Conservation (phyloP, 1,140 invertebrate species). For the Melipona quadrifasciata region DNA sequence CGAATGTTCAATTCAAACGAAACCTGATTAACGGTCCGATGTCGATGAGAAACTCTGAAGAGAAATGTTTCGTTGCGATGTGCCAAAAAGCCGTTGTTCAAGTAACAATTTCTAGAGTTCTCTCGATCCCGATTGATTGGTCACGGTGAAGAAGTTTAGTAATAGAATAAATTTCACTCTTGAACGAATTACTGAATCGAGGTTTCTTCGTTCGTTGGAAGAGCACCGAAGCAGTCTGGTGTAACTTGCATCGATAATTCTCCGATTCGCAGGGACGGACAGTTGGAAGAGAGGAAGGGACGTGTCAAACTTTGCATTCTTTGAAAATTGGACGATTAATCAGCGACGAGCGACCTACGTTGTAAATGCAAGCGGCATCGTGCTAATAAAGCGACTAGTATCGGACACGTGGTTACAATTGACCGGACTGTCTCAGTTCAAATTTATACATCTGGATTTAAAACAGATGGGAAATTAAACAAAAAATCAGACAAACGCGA, state of each 20-base stretch:
- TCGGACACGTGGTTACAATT: not conserved
- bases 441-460: not conserved
- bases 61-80: not conserved
- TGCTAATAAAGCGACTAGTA: slow-evolving; percentile 38
- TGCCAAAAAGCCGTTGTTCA: not conserved
- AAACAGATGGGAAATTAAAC: fast-evolving
- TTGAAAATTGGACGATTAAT: slow-evolving; percentile 17
- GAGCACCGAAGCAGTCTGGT: not conserved
- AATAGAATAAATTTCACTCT: too few relatives aligned
- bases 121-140: too few relatives aligned
- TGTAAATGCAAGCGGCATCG: slow-evolving; percentile 30
- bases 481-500: not conserved
- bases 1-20: too few relatives aligned
- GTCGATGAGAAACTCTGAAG: too few relatives aligned
- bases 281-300: not conserved
- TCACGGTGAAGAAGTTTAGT: too few relatives aligned
- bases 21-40: not conserved
- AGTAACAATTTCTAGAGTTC: not conserved
- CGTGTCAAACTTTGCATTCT: slow-evolving; percentile 24
- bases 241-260: not conserved
- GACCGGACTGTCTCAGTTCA: not conserved
- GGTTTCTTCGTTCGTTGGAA: not conserved
- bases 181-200: too few relatives aligned
- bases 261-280: not conserved
- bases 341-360: slow-evolving; percentile 33